Conservation (phyloP, 2,113 vertebrate genomes). For the Choloepus hoffmanni region DNA sequence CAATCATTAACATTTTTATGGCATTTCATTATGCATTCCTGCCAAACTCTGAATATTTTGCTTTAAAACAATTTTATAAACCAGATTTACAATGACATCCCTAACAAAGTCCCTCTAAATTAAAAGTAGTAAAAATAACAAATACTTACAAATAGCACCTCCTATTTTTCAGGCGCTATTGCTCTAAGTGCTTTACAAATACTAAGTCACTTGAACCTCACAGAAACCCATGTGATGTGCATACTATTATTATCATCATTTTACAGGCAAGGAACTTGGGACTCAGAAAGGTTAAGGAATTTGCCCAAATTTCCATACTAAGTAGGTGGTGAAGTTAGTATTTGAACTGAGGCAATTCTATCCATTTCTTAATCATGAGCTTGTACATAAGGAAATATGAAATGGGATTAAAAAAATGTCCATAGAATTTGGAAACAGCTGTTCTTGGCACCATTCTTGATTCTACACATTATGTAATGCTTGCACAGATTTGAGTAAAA, state of each 20-base stretch:
- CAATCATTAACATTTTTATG: neutral
- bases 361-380: neutral
- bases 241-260: neutral
- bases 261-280: neutral
- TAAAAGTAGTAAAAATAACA: neutral
- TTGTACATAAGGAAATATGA: neutral
- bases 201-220: neutral
- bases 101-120: neutral
- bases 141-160: neutral
- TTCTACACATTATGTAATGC: neutral
- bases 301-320: neutral
- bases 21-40: neutral
- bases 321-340: neutral
- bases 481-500: neutral
- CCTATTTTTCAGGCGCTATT: neutral
- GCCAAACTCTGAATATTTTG: neutral
- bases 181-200: neutral
- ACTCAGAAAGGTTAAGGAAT: neutral
- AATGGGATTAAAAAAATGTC: neutral
- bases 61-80: neutral
- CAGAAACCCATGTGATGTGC: neutral
- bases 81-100: neutral
- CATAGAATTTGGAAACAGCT: neutral
- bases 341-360: neutral
- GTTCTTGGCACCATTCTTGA: neutral